Evolutionary conservation across 2,113 vertebrate species (phyloP), one percentile per base, ranked within the genome.

Genomic region (Pao palembangensis): DNA sequence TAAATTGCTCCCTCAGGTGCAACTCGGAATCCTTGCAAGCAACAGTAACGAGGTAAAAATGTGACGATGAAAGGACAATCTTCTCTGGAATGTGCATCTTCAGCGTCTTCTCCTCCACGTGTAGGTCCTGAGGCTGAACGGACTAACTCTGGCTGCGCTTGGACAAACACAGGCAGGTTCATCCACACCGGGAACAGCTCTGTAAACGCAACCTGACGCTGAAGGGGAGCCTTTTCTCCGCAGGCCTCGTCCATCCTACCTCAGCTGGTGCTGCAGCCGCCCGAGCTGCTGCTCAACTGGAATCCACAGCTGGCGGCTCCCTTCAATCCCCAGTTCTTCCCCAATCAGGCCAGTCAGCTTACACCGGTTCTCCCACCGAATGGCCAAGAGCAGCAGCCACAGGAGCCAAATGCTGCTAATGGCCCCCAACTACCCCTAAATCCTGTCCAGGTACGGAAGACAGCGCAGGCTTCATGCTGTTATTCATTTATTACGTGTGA

Each of bases 11-110:
- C 83, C 43, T 25, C 72, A 88, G 68, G 25, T 88, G 20, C 88
- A 90, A 72, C 62, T 91, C 73, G 90, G 90, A 76, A 86, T 92
- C 54, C 75, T 91, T 63, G 85, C 81, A 25, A 92, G 91, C 74
- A 90, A 90, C 77, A 92, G 90, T 66, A 91, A 91, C 71, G 91
- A 92, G 89, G 91, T 91, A 83, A 79, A 38, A 2, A 3, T 51
- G 6, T 31, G 34, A 38, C 1, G 8, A 12, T 8, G 34, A 38
- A 38, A 38, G 8, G 8, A 12, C 1, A 12, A 2, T 12, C 11
- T 38, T 12, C 34, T 4, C 34, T 38, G 34, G 11, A 12, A 12
- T 1, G 8, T 38, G 8, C 11, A 2, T 12, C 34, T 12, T 38
- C 34, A 38, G 34, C 34, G 34, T 12, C 8, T 0, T 3, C 11